phyloP scores from a whole-genome alignment of 2,113 vertebrate species.

The Xenopus laevis region DNA sequence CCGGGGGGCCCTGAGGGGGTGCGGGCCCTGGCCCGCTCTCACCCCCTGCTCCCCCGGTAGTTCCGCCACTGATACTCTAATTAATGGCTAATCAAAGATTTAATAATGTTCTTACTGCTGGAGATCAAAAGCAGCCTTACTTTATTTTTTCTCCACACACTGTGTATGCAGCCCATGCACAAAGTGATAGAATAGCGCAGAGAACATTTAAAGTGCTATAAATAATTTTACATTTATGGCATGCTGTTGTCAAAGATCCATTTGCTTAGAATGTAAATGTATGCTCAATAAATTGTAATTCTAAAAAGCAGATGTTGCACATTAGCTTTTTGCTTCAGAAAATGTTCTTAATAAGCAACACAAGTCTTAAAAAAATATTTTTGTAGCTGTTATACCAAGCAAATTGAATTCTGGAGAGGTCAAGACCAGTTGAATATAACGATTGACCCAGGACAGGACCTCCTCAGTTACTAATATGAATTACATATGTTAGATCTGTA shows the following conservation, averaged over 20 bases:
- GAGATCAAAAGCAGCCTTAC: too few species aligned
- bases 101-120: too few species aligned
- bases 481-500: too few species aligned
- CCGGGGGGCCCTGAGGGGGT: too few species aligned
- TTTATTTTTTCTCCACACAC: too few species aligned
- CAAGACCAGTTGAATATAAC: constrained; percentile 11
- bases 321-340: constrained; percentile 27
- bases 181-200: background rate
- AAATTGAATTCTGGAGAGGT: background rate
- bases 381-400: constrained; percentile 13
- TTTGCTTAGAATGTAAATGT: constrained; percentile 32
- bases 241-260: constrained; percentile 18
- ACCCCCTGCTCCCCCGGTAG: too few species aligned
- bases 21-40: too few species aligned
- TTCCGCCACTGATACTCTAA: too few species aligned
- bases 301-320: constrained; percentile 33
- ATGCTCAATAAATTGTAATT: constrained; percentile 32
- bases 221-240: constrained; percentile 8
- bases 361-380: constrained; percentile 6
- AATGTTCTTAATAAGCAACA: constrained; percentile 19
- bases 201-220: constrained; percentile 10
- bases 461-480: background rate
- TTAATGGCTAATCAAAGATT: too few species aligned
- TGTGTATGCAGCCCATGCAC: too few species aligned
- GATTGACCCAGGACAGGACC: background rate